phyloP scores from a whole-genome alignment of 2,797 vertebrate species.

The Carcharodon carcharias region DNA sequence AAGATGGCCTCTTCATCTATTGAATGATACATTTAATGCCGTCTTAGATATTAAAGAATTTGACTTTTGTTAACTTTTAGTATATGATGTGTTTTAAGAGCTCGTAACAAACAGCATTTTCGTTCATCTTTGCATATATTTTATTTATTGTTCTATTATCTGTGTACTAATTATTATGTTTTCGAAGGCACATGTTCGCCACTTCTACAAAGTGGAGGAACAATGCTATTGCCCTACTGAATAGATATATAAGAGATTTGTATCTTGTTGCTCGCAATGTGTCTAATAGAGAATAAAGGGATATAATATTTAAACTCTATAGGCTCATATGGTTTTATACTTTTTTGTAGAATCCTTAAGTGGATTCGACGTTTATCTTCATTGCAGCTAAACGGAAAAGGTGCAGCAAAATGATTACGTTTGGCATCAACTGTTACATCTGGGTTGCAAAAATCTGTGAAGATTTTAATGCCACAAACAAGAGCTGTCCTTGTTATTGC shows the following conservation, averaged over 20 bases:
- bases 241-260: background rate
- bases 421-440: background rate
- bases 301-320: background rate
- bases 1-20: background rate
- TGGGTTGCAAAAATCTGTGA: background rate
- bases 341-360: background rate
- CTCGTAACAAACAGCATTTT: background rate
- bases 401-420: background rate
- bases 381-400: background rate
- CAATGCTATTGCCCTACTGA: background rate
- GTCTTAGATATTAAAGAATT: background rate
- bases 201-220: background rate
- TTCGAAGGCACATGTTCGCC: background rate
- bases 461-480: background rate
- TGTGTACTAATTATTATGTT: background rate
- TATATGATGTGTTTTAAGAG: background rate
- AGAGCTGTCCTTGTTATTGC: background rate
- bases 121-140: background rate
- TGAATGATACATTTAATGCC: background rate
- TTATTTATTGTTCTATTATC: background rate
- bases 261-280: background rate
- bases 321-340: background rate
- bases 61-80: background rate
- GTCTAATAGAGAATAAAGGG: too few species aligned
- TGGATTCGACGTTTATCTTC: background rate